phyloP scores from a whole-genome alignment of 1,140 invertebrate species.

The Drosophila nebulosa region DNA sequence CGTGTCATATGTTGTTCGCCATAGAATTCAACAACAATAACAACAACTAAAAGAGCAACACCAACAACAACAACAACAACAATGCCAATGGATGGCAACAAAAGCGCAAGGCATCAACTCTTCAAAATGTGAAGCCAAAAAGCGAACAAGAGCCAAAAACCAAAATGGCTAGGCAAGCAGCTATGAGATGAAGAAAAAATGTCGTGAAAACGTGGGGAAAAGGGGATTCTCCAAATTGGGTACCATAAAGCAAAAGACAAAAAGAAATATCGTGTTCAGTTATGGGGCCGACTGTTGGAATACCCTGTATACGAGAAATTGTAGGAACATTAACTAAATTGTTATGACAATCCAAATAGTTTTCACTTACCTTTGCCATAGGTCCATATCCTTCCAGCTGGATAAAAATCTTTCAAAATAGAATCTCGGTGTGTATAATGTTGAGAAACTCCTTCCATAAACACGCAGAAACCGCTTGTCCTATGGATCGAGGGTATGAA shows the following conservation, averaged over 20 bases:
- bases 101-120: constrained; percentile 71
- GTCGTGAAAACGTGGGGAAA: constrained; percentile 5
- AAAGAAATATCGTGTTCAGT: not conserved
- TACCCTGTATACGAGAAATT: not conserved
- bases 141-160: constrained; percentile 26
- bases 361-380: too few species aligned
- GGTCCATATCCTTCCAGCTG: too few species aligned
- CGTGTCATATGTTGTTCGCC: constrained; percentile 68
- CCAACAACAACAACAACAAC: constrained; percentile 30
- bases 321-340: too few species aligned
- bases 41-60: constrained; percentile 1
- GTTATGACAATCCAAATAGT: too few species aligned
- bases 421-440: too few species aligned
- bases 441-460: too few species aligned
- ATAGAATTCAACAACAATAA: constrained; percentile 11
- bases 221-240: constrained; percentile 56
- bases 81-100: constrained; percentile 55
- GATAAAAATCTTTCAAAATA: too few species aligned
- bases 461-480: not conserved
- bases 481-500: not conserved
- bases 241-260: constrained; percentile 36
- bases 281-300: not conserved
- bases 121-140: constrained; percentile 58
- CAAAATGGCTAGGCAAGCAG: constrained; percentile 8
- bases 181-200: constrained; percentile 15